Evolutionary conservation across 2,888 invertebrate genomes (phyloP), one percentile per base, ranked within the genome.

Genomic region (Buathra laborator): DNA sequence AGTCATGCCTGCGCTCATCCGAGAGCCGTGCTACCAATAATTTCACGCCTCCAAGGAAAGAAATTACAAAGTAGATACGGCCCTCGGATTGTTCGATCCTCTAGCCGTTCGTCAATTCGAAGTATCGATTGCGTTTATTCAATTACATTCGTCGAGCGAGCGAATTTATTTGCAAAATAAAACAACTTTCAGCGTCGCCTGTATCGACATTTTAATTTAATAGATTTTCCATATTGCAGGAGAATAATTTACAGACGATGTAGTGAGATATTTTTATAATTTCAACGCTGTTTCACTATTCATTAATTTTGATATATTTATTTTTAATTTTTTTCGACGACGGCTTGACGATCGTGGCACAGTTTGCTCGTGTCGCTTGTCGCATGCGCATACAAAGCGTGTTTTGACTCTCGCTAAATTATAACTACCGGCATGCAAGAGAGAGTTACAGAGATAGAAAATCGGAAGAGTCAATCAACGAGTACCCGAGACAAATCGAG

Each of bases 341-440:
- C 66, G 86, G 85, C 81, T 86, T 46, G 83, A 87, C 85, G 85
- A 88, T 88, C 82, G 82, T 46, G 48, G 78, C 82, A 70, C 74
- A 53, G 46, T 66, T 62, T 84, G 74, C 87, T 88, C 87, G 67
- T 77, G 44, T 86, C 77, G 86, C 81, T 88, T 83, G 83, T 83
- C 51, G 32, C 88, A 81, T 88, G 88, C 88, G 82, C 71, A 83
- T 83, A 86, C 83, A 80, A 87, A 87, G 84, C 86, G 76, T 74
- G 84, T 71, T 64, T 84, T 56, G 5, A 82, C 87, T 87, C 86
- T 88, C 84, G 78, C 82, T 88, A 85, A 79, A 80, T 29, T 59
- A 82, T 80, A 53, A 76, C 81, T 83, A 85, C 78, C 56, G 29
- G 10, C 83, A 78, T 85, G 83, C 83, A 67, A 24, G 59, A 79